Base-by-base conservation (phyloP, 64 coral and sea anemone species). In the Pocillopora damicornis region DNA sequence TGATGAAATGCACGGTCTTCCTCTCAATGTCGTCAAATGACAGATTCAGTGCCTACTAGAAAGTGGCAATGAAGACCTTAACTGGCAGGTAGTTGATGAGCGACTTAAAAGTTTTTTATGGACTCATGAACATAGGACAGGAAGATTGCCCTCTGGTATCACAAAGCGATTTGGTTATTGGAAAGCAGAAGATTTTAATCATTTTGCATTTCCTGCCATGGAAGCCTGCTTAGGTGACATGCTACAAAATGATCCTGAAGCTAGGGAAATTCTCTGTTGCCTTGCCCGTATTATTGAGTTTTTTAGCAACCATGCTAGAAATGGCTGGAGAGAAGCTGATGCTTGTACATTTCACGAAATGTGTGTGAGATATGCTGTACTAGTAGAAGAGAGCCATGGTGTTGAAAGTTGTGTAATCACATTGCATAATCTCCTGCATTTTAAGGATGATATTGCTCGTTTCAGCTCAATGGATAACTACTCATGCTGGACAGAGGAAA, bases 1-100 rank as follows among this genome's bases (percentile, higher is more conserved):
- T 83, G 86, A 92, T 88, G 91, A 92, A 83, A 81, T 92, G 78
- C 86, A 92, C 88, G 91, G 58, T 9, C 80, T 92, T 68, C 86
- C 86, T 35, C 91, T 92, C n/a, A 88, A 92, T 71, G 26, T 92
- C 4, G 91, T 92, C 18, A 88, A 88, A 81, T 34, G 68, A 25
- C 77, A 82, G 17, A 82, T 92, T 51, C 57, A 66, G 56, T 37
- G 22, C 23, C 37, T 88, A 37, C 37, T 61, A 75, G 63, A 66
- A 63, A 74, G 80, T 88, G 91, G 69, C 2, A 5, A 71, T 75
- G 78, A 82, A 51, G 67, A 87, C 13, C 67, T 92, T 30, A 62
- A 92, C 76, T 88, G 77, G 91, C 56, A 92, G 73, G 56, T 88
- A 82, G 86, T 92, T 75, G 86, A 92, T 76, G 72, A 75, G 79